Percentiles rank a stretch among this genome's conserved stretches.
phyloP scores from a whole-genome alignment of 2,113 vertebrate species.

The Gorsachius goisagi region DNA sequence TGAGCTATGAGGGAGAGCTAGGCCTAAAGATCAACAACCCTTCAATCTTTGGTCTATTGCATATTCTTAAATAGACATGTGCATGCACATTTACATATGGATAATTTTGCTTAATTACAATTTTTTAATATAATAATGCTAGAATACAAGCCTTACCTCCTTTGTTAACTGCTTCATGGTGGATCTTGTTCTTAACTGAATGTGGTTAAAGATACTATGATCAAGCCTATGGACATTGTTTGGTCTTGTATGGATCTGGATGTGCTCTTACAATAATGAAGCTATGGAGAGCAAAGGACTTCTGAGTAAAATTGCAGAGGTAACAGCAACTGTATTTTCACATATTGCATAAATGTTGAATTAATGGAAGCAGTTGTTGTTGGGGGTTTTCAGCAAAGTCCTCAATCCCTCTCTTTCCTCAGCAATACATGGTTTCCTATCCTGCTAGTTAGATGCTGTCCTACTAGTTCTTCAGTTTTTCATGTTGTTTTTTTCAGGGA shows the following conservation, averaged over 20 bases:
- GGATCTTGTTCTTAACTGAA: neutral
- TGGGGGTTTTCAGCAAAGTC: neutral
- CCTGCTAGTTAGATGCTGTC: neutral
- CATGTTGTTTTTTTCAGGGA: neutral
- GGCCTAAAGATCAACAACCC: neutral
- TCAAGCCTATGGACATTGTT: neutral
- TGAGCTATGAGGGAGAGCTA: neutral
- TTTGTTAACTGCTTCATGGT: neutral
- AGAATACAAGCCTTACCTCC: neutral
- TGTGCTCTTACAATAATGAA: neutral
- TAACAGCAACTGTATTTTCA: neutral
- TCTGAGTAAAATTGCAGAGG: neutral
- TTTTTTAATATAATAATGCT: neutral
- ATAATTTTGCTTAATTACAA: neutral
- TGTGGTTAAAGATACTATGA: neutral
- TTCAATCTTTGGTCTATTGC: neutral
- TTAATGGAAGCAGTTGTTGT: neutral
- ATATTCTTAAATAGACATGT: neutral
- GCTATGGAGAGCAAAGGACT: neutral
- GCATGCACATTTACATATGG: neutral
- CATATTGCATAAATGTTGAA: neutral
- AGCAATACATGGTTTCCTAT: neutral
- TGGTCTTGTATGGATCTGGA: neutral
- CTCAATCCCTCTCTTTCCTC: neutral
- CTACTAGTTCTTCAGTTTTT: neutral